Conservation (phyloP, 2,888 invertebrate species). For the Drosophila percnosoma region DNA sequence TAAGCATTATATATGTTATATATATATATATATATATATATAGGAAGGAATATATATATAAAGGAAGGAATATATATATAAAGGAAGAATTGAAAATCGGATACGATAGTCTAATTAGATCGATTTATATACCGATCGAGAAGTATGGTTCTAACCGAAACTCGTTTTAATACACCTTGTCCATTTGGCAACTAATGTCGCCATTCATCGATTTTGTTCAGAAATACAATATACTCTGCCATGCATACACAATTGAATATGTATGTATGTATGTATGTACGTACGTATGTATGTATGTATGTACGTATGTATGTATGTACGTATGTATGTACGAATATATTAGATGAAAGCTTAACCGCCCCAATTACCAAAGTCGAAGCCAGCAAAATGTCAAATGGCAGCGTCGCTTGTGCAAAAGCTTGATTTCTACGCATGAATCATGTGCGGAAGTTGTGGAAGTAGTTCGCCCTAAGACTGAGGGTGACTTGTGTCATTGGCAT, state of each 20-base stretch:
- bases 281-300: conserved; percentile 5
- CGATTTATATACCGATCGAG: background rate
- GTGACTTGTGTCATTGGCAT: conserved; percentile 9
- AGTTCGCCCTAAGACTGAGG: conserved; percentile 9
- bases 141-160: background rate
- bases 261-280: conserved; percentile 11
- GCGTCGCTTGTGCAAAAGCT: conserved; percentile 55
- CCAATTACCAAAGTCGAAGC: conserved; percentile 66
- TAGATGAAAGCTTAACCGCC: conserved; percentile 52
- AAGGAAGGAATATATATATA: background rate
- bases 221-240: too few relatives aligned
- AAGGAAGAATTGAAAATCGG: background rate
- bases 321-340: conserved; percentile 2
- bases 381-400: conserved; percentile 65
- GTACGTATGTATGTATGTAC: conserved; percentile 4
- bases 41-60: background rate
- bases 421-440: conserved; percentile 78
- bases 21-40: background rate
- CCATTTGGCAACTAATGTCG: conserved; percentile 35
- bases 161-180: background rate
- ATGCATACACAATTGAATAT: background rate
- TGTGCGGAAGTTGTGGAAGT: conserved; percentile 46
- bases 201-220: conserved; percentile 3
- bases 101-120: background rate
- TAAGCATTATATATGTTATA: background rate